phyloP scores from a whole-genome alignment of 2,888 invertebrate genomes.

The Mesorhabditis spiculigera region DNA sequence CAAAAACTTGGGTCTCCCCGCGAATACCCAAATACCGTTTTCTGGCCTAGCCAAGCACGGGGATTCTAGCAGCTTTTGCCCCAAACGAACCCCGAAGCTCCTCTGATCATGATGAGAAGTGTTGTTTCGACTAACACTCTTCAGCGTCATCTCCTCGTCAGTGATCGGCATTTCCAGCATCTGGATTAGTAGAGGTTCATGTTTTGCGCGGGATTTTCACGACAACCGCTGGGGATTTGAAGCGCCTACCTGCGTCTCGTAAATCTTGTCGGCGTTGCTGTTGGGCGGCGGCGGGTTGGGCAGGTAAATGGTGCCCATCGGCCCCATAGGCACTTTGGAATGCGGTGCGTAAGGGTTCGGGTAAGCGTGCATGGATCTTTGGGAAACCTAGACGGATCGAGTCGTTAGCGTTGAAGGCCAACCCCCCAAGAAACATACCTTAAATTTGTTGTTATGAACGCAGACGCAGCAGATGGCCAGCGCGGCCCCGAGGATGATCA shows the following conservation, averaged over 20 bases:
- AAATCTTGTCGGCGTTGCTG: slow-evolving; percentile 44
- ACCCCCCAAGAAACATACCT: slow-evolving; percentile 12
- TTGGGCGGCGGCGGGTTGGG: slow-evolving; percentile 30
- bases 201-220: not conserved
- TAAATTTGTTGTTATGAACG: slow-evolving; percentile 39
- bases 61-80: not conserved
- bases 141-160: slow-evolving; percentile 53
- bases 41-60: no score
- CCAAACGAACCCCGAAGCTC: not conserved
- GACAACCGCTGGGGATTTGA: not conserved
- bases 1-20: no score
- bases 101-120: not conserved
- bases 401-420: not conserved
- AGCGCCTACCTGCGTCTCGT: slow-evolving; percentile 45
- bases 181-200: slow-evolving; percentile 21
- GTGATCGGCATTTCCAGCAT: slow-evolving; percentile 57
- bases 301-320: slow-evolving; percentile 41
- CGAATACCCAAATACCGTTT: no score
- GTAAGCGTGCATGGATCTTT: slow-evolving; percentile 27
- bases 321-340: slow-evolving; percentile 11
- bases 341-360: slow-evolving; percentile 28
- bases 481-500: slow-evolving; percentile 45
- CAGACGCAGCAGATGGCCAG: slow-evolving; percentile 49
- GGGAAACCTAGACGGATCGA: slow-evolving; percentile 16
- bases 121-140: slow-evolving; percentile 21